Conservation (phyloP, 2,797 vertebrate genomes). For the Parotocinclus haroldoi region DNA sequence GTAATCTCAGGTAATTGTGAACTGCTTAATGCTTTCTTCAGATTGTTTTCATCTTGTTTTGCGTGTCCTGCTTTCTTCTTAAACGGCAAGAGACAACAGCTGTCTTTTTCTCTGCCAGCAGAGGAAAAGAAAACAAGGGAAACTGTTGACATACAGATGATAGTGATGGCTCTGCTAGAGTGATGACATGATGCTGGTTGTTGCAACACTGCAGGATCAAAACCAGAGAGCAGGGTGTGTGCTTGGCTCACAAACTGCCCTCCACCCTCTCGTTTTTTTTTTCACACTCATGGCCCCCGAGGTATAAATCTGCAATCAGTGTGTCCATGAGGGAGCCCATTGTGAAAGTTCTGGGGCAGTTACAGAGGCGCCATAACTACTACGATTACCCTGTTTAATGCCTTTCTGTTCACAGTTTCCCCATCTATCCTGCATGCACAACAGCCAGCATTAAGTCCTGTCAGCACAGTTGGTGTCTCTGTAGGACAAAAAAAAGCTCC, state of each 20-base stretch:
- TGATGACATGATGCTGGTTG: constrained; percentile 38
- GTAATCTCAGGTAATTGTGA: constrained; percentile 27
- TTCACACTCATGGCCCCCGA: constrained; percentile 19
- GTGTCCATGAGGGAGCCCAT: constrained; percentile 41
- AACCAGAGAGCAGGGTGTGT: constrained; percentile 37
- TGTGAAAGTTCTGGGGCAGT: constrained; percentile 45
- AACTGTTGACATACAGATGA: constrained; percentile 26
- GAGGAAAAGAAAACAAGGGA: constrained; percentile 24
- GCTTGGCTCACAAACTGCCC: constrained; percentile 18
- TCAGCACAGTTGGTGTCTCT: constrained; percentile 1
- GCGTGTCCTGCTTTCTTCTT: constrained; percentile 8
- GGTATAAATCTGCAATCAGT: constrained; percentile 39
- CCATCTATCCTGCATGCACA: constrained; percentile 7
- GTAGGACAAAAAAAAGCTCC: neutral
- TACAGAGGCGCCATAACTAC: constrained; percentile 22
- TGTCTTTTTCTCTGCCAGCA: constrained; percentile 17
- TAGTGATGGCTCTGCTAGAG: constrained; percentile 12
- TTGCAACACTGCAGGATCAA: constrained; percentile 45
- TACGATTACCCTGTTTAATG: neutral
- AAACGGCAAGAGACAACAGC: constrained; percentile 18
- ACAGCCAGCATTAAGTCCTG: constrained; percentile 21
- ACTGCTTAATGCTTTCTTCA: constrained; percentile 21
- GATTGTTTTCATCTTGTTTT: constrained; percentile 10
- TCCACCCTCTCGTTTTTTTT: constrained; percentile 15
- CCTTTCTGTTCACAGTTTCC: constrained; percentile 3